Percentiles rank a stretch among this genome's conserved stretches.
Conservation (phyloP, 2,888 invertebrate genomes). For the Loripinus fragilis region DNA sequence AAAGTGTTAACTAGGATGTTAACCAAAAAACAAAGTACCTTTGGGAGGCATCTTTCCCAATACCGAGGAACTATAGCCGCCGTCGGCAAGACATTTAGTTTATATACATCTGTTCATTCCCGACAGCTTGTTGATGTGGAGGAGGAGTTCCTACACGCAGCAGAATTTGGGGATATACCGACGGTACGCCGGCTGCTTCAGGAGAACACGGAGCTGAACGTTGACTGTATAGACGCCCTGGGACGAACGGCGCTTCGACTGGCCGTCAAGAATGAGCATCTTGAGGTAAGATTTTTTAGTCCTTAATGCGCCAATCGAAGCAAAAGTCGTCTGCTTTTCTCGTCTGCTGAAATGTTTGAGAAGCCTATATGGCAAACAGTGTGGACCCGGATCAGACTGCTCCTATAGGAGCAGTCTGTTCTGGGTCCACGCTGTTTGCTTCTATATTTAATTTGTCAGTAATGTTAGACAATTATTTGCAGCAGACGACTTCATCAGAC, state of each 20-base stretch:
- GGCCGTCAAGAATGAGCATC: conserved; percentile 82
- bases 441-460: no score
- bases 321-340: no score
- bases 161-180: conserved; percentile 81
- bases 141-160: conserved; percentile 80
- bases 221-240: conserved; percentile 80
- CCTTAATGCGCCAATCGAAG: no score
- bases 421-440: no score
- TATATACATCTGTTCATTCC: conserved; percentile 44
- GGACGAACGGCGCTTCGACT: conserved; percentile 79
- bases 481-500: no score
- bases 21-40: neutral
- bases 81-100: conserved; percentile 35
- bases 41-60: neutral
- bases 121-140: conserved; percentile 74
- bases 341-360: no score
- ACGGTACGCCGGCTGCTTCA: conserved; percentile 71
- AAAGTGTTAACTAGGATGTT: no score
- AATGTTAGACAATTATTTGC: no score
- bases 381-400: no score
- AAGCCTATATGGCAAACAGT: no score
- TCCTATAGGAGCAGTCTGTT: no score
- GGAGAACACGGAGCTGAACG: conserved; percentile 74
- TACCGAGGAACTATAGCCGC: neutral
- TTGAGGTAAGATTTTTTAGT: conserved; percentile 76